These are phyloP conservation scores for Cerastoderma edule DNA, from an alignment of 2,888 invertebrate species.

Conservation along the genomic window DNA sequence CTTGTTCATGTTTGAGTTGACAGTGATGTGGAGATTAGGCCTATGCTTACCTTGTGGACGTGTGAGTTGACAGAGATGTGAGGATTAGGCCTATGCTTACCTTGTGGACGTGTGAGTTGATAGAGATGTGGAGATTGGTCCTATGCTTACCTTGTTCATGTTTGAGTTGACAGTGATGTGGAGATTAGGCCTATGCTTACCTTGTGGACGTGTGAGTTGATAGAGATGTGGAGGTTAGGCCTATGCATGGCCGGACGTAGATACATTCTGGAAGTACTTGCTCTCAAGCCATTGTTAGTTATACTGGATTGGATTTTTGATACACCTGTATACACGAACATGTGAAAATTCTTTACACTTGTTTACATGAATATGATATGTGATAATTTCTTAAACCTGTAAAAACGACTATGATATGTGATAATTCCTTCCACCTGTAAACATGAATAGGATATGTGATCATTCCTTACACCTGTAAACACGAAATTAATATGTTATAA, in stretches of 20 bases:
- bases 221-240: conserved; percentile 10
- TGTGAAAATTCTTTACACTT: not conserved
- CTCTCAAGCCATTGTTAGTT: conserved; percentile 8
- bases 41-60: no score
- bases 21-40: no score
- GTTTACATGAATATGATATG: not conserved
- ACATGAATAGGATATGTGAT: no score
- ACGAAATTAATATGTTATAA: no score
- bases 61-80: no score
- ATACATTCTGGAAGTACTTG: conserved; percentile 13
- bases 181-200: not conserved
- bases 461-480: no score
- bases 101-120: not conserved
- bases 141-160: not conserved
- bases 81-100: not conserved
- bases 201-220: conserved; percentile 2
- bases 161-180: not conserved
- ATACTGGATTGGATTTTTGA: conserved; percentile 10
- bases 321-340: not conserved
- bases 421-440: not conserved
- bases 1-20: no score
- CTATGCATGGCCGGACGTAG: conserved; percentile 7
- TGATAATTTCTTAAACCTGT: no score
- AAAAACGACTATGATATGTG: not conserved
- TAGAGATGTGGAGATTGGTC: not conserved